Evolutionary conservation across 1,140 invertebrate species (phyloP).

Genomic region (Drosophila tropicalis): DNA sequence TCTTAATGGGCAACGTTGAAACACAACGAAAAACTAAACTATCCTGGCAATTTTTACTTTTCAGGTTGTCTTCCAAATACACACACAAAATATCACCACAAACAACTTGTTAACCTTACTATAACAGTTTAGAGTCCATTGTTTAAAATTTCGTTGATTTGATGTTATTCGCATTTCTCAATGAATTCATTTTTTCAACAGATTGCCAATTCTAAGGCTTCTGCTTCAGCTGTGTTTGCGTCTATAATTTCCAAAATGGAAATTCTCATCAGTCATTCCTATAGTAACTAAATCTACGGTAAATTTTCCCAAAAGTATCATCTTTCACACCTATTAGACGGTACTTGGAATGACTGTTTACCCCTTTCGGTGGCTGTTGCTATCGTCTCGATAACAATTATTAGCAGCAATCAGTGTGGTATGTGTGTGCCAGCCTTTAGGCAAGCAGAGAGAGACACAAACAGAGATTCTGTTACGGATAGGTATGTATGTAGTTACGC

Average conservation of each 20-base stretch:
- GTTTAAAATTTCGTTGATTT: no score
- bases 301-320: neutral
- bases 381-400: slow-evolving; percentile 40
- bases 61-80: no score
- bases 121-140: no score
- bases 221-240: neutral
- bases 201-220: no score
- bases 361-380: neutral
- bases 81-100: no score
- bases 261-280: neutral
- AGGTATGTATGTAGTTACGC: slow-evolving; percentile 1
- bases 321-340: slow-evolving; percentile 2
- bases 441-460: slow-evolving; percentile 32
- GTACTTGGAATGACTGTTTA: neutral
- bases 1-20: no score
- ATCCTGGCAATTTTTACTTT: no score
- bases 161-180: no score
- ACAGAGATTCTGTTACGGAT: slow-evolving; percentile 28
- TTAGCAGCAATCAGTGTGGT: slow-evolving; percentile 53
- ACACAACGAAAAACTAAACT: no score
- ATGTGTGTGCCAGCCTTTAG: slow-evolving; percentile 25
- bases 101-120: no score
- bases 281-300: neutral
- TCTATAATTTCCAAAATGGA: neutral
- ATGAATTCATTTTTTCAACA: no score